Evolutionary conservation across 1,140 invertebrate genomes (phyloP), one percentile per base, ranked within the genome.

Genomic region (Caenorhabditis latens): DNA sequence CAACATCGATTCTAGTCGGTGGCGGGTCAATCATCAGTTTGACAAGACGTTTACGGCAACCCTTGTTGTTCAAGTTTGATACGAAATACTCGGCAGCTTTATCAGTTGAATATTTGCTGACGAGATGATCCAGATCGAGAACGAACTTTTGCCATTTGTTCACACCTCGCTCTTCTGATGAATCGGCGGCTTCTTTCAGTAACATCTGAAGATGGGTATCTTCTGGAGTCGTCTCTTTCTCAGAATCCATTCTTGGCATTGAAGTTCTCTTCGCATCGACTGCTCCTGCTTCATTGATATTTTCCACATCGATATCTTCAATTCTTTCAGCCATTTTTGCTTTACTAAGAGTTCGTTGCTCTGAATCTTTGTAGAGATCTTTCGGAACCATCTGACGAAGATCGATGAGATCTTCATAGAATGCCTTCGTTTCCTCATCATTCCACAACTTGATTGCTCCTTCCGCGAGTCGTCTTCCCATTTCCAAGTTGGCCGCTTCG

Each of bases 61-160:
- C 86, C 85, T 88, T 88, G 42, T 84, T 85, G 43, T 89, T 88
- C 48, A 89, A 84, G 83, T 88, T 71, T 0, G 79, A 85, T 40
- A 87, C 88, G 57, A 88, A 89, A 8, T 88, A 83, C 13, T 86
- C 58, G n/a, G 86, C 86, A 19, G 86, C 86, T 16, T 87, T 58
- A 42, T 89, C 88, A 50, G 84, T 88, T 11, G 84, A 67, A 16
- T 89, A 89, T 14, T 84, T 84, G 79, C 89, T 89, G 19, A 88
- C 84, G 21, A 87, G 63, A 65, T 85, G 75, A 50, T 87, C 84
- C 65, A 89, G 42, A 42, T 84, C 84, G 7, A 57, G 53, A 9
- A 86, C 50, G 16, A 88, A 88, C 24, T 65, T 88, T 55, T 85
- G 84, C 84, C 71, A 79, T 14, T 79, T 79, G n/a, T 53, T 79